A percentile compares a stretch with the other conserved stretches of the same genome.
phyloP scores from a whole-genome alignment of 2,797 vertebrate genomes.

The Lacerta bilineata region DNA sequence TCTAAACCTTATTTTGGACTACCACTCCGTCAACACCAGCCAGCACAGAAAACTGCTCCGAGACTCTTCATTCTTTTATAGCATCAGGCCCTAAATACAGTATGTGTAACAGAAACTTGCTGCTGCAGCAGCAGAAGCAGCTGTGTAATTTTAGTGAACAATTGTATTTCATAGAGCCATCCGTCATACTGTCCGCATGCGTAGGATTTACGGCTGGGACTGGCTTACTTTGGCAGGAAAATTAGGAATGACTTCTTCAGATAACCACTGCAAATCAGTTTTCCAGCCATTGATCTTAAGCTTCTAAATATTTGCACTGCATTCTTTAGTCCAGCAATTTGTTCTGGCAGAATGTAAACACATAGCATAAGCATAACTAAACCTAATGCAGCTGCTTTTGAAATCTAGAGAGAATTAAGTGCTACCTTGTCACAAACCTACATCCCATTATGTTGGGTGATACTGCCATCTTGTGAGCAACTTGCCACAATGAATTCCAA shows the following conservation, averaged over 20 bases:
- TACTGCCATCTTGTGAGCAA: rapidly evolving
- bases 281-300: conserved; percentile 6
- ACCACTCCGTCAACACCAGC: no score
- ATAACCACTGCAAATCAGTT: background rate
- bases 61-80: background rate
- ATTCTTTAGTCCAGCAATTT: background rate
- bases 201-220: background rate
- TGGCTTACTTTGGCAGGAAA: background rate
- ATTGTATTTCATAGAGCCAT: background rate
- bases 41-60: background rate
- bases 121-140: background rate
- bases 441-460: background rate
- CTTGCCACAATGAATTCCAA: background rate
- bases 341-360: conserved; percentile 24
- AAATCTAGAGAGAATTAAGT: background rate
- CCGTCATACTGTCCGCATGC: conserved; percentile 17
- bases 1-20: no score
- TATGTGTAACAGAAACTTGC: background rate
- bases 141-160: conserved; percentile 24
- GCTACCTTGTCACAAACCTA: background rate
- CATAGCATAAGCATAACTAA: background rate
- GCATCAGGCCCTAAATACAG: conserved; percentile 21
- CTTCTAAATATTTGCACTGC: background rate
- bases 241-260: background rate
- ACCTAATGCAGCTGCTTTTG: background rate